Conservation (phyloP, 2,797 vertebrate species). For the Taenioides sp. region DNA sequence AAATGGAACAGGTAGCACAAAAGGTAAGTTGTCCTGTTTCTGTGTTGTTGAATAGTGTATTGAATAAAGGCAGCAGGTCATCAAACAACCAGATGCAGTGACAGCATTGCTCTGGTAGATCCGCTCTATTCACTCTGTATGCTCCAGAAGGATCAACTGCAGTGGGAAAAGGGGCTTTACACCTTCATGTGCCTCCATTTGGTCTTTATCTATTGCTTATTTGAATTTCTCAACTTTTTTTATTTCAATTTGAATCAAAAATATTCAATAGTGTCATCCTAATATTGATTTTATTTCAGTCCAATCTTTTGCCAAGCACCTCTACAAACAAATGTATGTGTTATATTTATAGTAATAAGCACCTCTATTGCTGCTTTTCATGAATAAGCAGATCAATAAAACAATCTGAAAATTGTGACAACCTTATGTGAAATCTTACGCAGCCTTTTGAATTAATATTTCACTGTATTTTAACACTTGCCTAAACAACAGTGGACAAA, state of each 20-base stretch:
- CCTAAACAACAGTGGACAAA: conserved; percentile 17
- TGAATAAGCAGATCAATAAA: too few species aligned
- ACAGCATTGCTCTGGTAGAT: too few species aligned
- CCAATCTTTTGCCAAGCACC: neutral
- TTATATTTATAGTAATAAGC: neutral
- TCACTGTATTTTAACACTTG: neutral
- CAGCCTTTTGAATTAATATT: neutral
- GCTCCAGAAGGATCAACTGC: too few species aligned
- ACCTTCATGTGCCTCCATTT: neutral
- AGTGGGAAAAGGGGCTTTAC: neutral
- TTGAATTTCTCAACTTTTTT: neutral
- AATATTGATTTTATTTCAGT: neutral
- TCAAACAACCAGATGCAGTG: too few species aligned
- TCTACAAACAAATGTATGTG: neutral
- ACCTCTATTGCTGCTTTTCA: neutral
- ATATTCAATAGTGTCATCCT: neutral
- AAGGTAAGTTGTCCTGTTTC: too few species aligned
- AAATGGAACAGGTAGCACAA: too few species aligned
- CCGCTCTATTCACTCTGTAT: too few species aligned
- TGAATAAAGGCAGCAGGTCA: too few species aligned
- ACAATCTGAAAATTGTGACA: neutral
- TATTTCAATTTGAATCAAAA: neutral
- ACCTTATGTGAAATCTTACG: neutral
- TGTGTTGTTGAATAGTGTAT: too few species aligned
- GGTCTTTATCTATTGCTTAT: neutral